phyloP scores from a whole-genome alignment of 1,140 invertebrate species.

The Oscheius sp. region DNA sequence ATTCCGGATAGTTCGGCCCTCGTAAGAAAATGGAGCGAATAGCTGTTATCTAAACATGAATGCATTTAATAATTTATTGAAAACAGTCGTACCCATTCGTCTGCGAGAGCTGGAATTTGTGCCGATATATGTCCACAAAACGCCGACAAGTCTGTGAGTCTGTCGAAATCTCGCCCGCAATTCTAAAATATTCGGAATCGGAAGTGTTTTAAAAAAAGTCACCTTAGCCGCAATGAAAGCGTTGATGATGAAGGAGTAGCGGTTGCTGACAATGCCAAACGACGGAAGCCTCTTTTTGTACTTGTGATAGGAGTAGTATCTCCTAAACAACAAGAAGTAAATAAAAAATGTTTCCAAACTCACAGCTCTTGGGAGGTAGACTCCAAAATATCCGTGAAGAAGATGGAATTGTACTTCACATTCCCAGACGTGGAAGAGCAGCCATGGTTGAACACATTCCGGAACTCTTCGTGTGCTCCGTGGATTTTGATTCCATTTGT shows the following conservation, averaged over 20 bases:
- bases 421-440: not conserved
- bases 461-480: not conserved
- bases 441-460: slow-evolving; percentile 6
- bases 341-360: not conserved
- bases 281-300: slow-evolving; percentile 21
- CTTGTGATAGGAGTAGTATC: slow-evolving; percentile 26
- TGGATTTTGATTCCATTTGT: not conserved
- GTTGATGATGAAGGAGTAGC: slow-evolving; percentile 29
- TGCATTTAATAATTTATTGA: not conserved
- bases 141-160: slow-evolving; percentile 20
- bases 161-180: slow-evolving; percentile 16
- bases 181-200: not conserved
- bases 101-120: slow-evolving; percentile 14
- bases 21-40: slow-evolving; percentile 4
- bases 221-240: slow-evolving; percentile 19
- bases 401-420: not conserved
- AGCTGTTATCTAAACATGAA: not conserved
- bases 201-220: not conserved
- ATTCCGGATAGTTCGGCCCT: not conserved
- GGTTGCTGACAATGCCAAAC: not conserved
- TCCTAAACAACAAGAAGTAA: not conserved
- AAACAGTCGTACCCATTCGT: slow-evolving; percentile 23
- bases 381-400: slow-evolving; percentile 13
- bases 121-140: slow-evolving; percentile 27
- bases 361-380: not conserved